phyloP scores from a whole-genome alignment of 2,113 vertebrate species.

The Triplophysa tibetana region DNA sequence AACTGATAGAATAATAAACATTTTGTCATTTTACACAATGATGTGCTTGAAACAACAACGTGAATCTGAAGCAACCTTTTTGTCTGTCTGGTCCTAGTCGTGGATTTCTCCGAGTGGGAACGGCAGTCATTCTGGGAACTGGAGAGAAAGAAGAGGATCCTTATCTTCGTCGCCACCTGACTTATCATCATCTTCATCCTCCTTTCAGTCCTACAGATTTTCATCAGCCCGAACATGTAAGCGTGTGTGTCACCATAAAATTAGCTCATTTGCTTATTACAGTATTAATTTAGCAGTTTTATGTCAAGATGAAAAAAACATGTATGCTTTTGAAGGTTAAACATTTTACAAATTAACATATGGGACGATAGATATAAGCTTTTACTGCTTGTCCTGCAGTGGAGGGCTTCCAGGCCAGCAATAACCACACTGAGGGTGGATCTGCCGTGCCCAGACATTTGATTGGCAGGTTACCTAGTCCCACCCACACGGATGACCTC shows the following conservation, averaged over 20 bases:
- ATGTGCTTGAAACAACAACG: too few species aligned
- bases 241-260: conserved; percentile 38
- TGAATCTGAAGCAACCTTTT: not conserved
- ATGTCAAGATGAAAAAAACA: conserved; percentile 3
- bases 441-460: conserved; percentile 54
- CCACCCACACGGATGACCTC: conserved; percentile 65
- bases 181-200: conserved; percentile 52
- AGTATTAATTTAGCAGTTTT: conserved; percentile 8
- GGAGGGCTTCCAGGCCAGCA: conserved; percentile 60
- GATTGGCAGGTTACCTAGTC: conserved; percentile 66
- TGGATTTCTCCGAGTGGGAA: conserved; percentile 61
- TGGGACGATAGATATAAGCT: conserved; percentile 65
- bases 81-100: conserved; percentile 51
- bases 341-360: not conserved
- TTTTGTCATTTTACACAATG: too few species aligned
- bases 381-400: conserved; percentile 54
- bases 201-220: conserved; percentile 52
- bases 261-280: not conserved
- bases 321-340: not conserved
- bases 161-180: conserved; percentile 61
- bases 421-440: conserved; percentile 66
- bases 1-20: too few species aligned
- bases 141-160: conserved; percentile 74
- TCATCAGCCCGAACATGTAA: conserved; percentile 61
- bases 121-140: conserved; percentile 76